These are phyloP conservation scores for Lipotes vexillifer DNA, from an alignment of 2,113 vertebrate genomes.

Conservation along the genomic window DNA sequence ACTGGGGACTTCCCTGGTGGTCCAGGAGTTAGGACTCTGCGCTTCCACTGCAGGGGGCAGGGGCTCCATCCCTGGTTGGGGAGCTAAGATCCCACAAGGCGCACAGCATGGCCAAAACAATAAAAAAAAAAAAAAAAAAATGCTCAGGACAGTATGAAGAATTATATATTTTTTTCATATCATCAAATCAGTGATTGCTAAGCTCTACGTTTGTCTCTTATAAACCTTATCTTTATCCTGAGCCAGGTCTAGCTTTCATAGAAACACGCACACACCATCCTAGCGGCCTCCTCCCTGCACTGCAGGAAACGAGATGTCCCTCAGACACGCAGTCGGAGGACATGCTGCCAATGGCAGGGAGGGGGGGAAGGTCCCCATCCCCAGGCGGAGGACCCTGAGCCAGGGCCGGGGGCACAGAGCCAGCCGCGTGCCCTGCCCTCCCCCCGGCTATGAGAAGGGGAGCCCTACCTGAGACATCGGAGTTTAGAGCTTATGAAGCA, in stretches of 20 bases:
- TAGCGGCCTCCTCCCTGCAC: neutral
- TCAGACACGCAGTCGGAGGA: fast-evolving
- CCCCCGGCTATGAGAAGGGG: neutral
- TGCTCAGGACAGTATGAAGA: neutral
- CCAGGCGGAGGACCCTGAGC: neutral
- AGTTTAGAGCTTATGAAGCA: neutral
- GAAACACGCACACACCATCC: fast-evolving
- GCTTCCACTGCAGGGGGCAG: neutral
- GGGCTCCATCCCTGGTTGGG: neutral
- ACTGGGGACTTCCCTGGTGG: neutral
- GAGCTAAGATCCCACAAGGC: neutral
- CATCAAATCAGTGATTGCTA: neutral
- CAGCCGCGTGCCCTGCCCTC: too few species aligned
- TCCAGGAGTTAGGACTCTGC: neutral
- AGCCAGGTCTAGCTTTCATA: neutral
- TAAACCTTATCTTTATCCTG: neutral
- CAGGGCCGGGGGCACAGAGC: neutral
- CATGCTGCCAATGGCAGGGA: fast-evolving
- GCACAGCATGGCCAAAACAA: neutral
- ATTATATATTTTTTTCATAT: too few species aligned
- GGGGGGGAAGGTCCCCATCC: neutral
- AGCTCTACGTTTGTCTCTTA: neutral
- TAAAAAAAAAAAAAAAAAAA: neutral
- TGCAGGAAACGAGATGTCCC: neutral
- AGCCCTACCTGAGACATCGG: neutral